Evolutionary conservation across 2,797 vertebrate species (phyloP).

Genomic region (Dipus sagitta): DNA sequence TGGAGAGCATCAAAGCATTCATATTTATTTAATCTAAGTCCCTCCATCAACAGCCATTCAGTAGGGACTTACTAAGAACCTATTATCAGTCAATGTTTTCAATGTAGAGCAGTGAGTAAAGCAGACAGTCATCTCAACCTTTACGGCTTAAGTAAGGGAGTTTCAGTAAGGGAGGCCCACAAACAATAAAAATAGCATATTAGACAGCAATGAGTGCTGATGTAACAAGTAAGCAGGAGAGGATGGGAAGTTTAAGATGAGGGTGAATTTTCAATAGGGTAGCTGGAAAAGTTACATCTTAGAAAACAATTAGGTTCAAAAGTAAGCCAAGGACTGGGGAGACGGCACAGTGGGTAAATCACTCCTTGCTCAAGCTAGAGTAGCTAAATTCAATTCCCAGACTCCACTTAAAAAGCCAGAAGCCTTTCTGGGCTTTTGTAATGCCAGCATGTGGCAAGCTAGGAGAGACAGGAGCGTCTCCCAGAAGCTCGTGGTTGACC

Average conservation of each 20-base stretch:
- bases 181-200: neutral
- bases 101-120: neutral
- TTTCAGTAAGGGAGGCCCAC: neutral
- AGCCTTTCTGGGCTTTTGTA: too few relatives aligned
- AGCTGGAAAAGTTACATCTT: neutral
- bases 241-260: neutral
- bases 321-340: neutral
- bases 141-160: neutral
- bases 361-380: too few relatives aligned
- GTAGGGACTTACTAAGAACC: neutral
- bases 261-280: neutral
- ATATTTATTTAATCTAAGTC: conserved; percentile 13
- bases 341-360: too few relatives aligned
- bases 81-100: conserved; percentile 7
- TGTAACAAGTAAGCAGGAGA: neutral
- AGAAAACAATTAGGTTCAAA: neutral
- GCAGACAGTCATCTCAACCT: neutral
- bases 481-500: too few relatives aligned
- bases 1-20: neutral
- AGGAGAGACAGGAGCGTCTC: too few relatives aligned
- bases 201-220: neutral
- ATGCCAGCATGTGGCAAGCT: too few relatives aligned
- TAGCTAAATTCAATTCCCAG: too few relatives aligned
- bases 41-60: neutral
- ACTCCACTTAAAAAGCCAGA: too few relatives aligned